These are phyloP conservation scores for Temnothorax curvispinosus DNA, from an alignment of 1,140 invertebrate species.

Conservation along the genomic window DNA sequence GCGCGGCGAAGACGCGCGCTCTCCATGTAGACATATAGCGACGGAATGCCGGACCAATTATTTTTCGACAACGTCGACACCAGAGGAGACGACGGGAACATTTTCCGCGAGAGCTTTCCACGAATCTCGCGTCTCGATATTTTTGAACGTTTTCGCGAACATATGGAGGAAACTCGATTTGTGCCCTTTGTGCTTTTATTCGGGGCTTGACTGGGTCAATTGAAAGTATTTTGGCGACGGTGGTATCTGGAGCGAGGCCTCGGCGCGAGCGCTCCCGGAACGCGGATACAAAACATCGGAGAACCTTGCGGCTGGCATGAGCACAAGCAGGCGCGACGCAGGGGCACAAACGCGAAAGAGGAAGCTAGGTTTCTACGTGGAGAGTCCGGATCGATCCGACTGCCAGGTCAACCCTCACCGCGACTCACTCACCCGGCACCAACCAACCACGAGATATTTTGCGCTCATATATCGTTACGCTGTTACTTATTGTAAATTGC, in stretches of 20 bases:
- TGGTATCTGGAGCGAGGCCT: constrained; percentile 60
- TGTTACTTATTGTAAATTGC: constrained; percentile 70
- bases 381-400: constrained; percentile 75
- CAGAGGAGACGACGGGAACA: not conserved
- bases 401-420: constrained; percentile 78
- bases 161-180: too few species aligned
- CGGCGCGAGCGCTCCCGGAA: constrained; percentile 32
- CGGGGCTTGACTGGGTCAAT: constrained; percentile 49
- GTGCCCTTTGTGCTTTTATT: constrained; percentile 7
- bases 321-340: constrained; percentile 74
- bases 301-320: constrained; percentile 72
- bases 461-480: constrained; percentile 71
- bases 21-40: not conserved
- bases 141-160: not conserved
- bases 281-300: constrained; percentile 68
- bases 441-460: constrained; percentile 65
- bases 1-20: constrained; percentile 16
- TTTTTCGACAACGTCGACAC: not conserved
- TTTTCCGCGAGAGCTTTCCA: not conserved
- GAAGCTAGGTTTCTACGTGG: constrained; percentile 72
- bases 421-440: constrained; percentile 67
- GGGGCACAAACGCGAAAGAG: constrained; percentile 73
- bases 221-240: constrained; percentile 67
- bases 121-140: not conserved
- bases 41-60: not conserved